These are phyloP conservation scores for Cheilinus undulatus DNA, from an alignment of 2,113 vertebrate species.

Conservation along the genomic window DNA sequence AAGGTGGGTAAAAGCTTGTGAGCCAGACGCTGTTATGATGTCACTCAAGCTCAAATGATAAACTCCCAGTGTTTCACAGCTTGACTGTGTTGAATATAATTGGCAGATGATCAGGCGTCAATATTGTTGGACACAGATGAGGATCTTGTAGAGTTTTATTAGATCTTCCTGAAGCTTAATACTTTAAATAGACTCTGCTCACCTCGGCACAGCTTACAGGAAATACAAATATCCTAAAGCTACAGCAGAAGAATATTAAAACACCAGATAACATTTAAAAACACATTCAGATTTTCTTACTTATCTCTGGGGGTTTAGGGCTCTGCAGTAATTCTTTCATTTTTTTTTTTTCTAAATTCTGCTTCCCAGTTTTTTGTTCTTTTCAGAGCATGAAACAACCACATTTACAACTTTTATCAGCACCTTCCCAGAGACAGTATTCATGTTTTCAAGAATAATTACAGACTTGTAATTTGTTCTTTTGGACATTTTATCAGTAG, in stretches of 20 bases:
- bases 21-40: slow-evolving; percentile 68
- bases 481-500: background rate
- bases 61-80: slow-evolving; percentile 38
- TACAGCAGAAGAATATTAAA: background rate
- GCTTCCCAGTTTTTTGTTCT: background rate
- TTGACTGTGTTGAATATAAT: slow-evolving; percentile 8
- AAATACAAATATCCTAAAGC: slow-evolving; percentile 15
- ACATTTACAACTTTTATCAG: background rate
- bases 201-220: slow-evolving; percentile 11
- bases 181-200: slow-evolving; percentile 16
- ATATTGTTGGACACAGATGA: slow-evolving; percentile 34
- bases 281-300: too few species aligned
- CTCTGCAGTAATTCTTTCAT: background rate
- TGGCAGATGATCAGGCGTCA: slow-evolving; percentile 21
- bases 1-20: slow-evolving; percentile 84
- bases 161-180: slow-evolving; percentile 1
- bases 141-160: slow-evolving; percentile 18
- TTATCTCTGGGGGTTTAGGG: background rate
- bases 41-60: slow-evolving; percentile 61
- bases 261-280: background rate
- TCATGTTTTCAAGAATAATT: background rate
- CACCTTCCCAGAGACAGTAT: background rate
- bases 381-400: background rate
- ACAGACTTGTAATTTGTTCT: background rate
- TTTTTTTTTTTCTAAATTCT: background rate